Evolutionary conservation across 2,113 vertebrate species (phyloP).

Genomic region (Xyliphius kryptos): DNA sequence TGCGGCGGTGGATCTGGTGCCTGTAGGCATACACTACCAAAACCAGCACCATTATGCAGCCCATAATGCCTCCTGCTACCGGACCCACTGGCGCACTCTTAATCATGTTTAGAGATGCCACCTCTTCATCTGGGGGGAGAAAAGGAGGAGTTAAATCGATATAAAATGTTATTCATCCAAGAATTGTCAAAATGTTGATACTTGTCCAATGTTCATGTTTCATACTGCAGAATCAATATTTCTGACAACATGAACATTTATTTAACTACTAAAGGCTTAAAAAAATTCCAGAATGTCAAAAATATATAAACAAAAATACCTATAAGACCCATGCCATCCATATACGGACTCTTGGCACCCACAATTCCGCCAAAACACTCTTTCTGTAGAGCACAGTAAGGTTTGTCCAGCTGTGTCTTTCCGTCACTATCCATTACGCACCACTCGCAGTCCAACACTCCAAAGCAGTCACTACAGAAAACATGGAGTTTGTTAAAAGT

Average conservation of each 20-base stretch:
- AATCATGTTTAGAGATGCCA: slow-evolving; percentile 91
- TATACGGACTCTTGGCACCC: slow-evolving; percentile 91
- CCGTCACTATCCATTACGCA: slow-evolving; percentile 96
- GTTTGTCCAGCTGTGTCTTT: slow-evolving; percentile 89
- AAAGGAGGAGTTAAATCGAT: too few relatives aligned
- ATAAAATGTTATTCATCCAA: too few relatives aligned
- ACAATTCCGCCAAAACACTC: slow-evolving; percentile 97
- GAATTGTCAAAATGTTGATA: too few relatives aligned
- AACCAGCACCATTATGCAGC: slow-evolving; percentile 96
- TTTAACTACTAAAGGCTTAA: too few relatives aligned
- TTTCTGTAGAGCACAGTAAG: slow-evolving; percentile 94
- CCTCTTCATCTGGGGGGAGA: slow-evolving; percentile 77
- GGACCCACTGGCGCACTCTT: slow-evolving; percentile 94
- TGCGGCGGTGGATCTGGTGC: slow-evolving; percentile 93
- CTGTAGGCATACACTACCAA: slow-evolving; percentile 93
- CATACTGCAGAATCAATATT: too few relatives aligned
- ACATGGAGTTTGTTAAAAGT: too few relatives aligned
- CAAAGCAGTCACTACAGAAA: slow-evolving; percentile 91
- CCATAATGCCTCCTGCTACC: slow-evolving; percentile 95
- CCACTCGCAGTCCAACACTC: slow-evolving; percentile 96
- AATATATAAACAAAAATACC: too few relatives aligned
- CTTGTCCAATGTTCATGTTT: too few relatives aligned
- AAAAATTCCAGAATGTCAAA: too few relatives aligned
- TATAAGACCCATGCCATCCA: slow-evolving; percentile 80
- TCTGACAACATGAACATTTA: too few relatives aligned